Evolutionary conservation across 2,888 invertebrate genomes (phyloP).

Genomic region (Cryptus armator): DNA sequence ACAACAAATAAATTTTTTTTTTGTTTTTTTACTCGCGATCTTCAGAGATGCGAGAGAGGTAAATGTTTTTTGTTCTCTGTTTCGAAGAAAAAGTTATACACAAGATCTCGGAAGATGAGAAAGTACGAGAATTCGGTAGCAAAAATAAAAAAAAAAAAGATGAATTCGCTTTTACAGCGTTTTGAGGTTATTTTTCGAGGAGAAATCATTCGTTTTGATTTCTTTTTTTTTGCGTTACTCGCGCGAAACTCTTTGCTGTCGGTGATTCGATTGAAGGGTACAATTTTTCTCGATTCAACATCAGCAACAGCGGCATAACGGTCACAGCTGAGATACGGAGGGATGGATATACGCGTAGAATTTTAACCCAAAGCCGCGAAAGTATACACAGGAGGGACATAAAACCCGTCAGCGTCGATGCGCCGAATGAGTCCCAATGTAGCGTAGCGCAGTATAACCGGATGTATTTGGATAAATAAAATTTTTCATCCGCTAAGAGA

Average conservation of each 20-base stretch:
- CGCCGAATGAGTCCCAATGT: conserved; percentile 15
- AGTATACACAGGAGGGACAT: conserved; percentile 45
- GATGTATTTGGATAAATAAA: background rate
- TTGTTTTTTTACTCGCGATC: too few relatives aligned
- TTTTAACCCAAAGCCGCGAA: conserved; percentile 36
- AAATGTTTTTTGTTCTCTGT: too few relatives aligned
- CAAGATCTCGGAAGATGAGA: background rate
- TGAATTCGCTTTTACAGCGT: background rate
- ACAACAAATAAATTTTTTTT: too few relatives aligned
- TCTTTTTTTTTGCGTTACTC: background rate
- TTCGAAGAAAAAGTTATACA: background rate
- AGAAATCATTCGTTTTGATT: background rate
- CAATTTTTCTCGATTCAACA: conserved; percentile 23
- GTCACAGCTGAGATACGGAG: background rate
- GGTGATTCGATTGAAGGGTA: conserved; percentile 8
- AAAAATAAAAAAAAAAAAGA: background rate
- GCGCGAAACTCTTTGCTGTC: background rate
- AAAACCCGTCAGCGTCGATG: conserved; percentile 41
- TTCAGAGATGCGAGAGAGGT: too few relatives aligned
- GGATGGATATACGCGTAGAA: background rate
- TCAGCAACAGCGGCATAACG: background rate
- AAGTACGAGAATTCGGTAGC: background rate
- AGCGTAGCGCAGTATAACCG: conserved; percentile 5
- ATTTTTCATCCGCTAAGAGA: conserved; percentile 19
- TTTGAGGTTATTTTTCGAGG: background rate